phyloP scores from a whole-genome alignment of 2,888 invertebrate genomes.

The Parthenolecanium corni region DNA sequence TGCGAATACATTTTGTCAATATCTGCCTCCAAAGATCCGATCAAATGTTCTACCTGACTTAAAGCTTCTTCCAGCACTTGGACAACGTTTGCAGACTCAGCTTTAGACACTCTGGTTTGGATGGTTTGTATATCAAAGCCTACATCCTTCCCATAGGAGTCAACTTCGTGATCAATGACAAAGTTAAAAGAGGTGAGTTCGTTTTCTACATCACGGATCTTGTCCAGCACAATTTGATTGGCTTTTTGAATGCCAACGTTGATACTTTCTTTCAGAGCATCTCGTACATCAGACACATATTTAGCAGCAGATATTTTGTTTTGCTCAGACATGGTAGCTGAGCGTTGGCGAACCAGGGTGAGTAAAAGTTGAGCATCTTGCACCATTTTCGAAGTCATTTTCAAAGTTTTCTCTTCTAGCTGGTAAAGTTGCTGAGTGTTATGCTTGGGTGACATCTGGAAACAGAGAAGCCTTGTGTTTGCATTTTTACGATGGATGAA shows the following conservation, averaged over 20 bases:
- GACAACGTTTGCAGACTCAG: neutral
- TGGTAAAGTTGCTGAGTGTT: neutral
- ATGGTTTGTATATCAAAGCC: neutral
- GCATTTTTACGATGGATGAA: too few relatives aligned
- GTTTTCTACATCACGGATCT: constrained; percentile 13
- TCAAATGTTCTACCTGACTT: neutral
- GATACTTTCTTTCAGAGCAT: constrained; percentile 1
- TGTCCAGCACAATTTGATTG: constrained; percentile 9
- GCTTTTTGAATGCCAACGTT: neutral
- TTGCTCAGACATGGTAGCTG: neutral
- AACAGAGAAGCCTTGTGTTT: neutral
- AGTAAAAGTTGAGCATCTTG: neutral
- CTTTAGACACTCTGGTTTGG: neutral
- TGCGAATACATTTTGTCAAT: constrained; percentile 12
- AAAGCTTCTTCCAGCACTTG: neutral
- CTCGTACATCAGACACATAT: constrained; percentile 9
- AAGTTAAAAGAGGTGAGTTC: constrained; percentile 2
- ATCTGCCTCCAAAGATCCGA: neutral
- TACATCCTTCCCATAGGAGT: neutral
- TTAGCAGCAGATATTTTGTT: neutral
- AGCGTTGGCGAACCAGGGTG: neutral
- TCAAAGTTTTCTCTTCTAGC: neutral
- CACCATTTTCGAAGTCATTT: neutral
- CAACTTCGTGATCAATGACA: neutral
- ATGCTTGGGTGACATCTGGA: neutral